A percentile compares a stretch with the other conserved stretches of the same genome.
These are phyloP conservation scores for Alosa sapidissima DNA, from an alignment of 2,797 vertebrate genomes.

Conservation along the genomic window DNA sequence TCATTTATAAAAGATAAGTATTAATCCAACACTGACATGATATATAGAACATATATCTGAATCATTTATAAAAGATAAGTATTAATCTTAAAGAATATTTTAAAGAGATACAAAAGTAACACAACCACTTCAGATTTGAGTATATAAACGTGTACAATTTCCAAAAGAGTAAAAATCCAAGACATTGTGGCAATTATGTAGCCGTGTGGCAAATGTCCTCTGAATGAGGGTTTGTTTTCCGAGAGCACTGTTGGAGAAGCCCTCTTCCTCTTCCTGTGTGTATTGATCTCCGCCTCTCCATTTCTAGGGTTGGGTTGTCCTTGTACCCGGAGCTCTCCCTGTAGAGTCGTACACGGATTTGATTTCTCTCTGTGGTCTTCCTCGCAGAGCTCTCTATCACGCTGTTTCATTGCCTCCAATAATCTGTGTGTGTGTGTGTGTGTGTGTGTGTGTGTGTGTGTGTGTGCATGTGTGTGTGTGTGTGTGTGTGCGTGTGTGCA, in stretches of 20 bases:
- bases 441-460: constrained; percentile 26
- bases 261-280: background rate
- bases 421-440: constrained; percentile 24
- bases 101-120: too few relatives aligned
- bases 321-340: constrained; percentile 1
- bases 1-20: too few relatives aligned
- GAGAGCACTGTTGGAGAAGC: background rate
- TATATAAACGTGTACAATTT: background rate
- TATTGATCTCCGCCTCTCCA: background rate
- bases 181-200: background rate
- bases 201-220: background rate
- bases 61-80: too few relatives aligned
- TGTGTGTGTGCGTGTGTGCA: background rate
- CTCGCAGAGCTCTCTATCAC: constrained; percentile 1
- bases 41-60: too few relatives aligned
- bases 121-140: too few relatives aligned
- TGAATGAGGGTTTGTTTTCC: background rate
- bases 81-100: too few relatives aligned
- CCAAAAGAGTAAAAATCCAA: background rate
- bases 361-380: background rate
- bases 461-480: constrained; percentile 57
- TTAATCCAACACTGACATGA: too few relatives aligned
- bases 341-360: background rate
- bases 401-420: constrained; percentile 13
- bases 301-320: background rate